Conservation (phyloP, 2,888 invertebrate species). For the Chamaedrilus cognettii region DNA sequence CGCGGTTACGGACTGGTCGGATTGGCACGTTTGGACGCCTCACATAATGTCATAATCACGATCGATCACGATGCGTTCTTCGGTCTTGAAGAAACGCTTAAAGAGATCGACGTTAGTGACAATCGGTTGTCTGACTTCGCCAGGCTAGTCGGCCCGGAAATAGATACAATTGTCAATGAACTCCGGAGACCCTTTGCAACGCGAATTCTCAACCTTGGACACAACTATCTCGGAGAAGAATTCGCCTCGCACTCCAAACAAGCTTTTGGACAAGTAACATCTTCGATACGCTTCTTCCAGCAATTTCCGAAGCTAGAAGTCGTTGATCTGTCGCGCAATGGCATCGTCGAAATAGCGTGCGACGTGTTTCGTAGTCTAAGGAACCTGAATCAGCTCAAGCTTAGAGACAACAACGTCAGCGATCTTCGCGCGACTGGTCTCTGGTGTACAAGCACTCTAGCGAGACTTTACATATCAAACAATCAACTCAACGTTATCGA, state of each 20-base stretch:
- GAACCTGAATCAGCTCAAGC: slow-evolving; percentile 31
- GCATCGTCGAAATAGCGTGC: slow-evolving; percentile 13
- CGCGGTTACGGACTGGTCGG: slow-evolving; percentile 14
- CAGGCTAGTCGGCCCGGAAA: background rate
- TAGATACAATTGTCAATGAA: no score
- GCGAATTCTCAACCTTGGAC: background rate
- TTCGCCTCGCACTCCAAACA: background rate
- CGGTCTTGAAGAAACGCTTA: slow-evolving; percentile 13
- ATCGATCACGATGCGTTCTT: slow-evolving; percentile 18
- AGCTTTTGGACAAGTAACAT: background rate
- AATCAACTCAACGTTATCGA: slow-evolving; percentile 32
- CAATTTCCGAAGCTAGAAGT: slow-evolving; percentile 21
- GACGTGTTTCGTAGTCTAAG: slow-evolving; percentile 8
- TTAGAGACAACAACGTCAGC: slow-evolving; percentile 30
- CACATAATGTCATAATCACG: slow-evolving; percentile 21
- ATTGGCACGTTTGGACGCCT: slow-evolving; percentile 21
- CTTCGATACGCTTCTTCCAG: slow-evolving; percentile 5
- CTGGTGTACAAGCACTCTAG: slow-evolving; percentile 25
- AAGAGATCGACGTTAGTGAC: slow-evolving; percentile 28
- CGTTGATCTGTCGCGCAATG: slow-evolving; percentile 25
- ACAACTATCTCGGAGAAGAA: background rate
- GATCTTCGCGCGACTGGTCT: slow-evolving; percentile 24
- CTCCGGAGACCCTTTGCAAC: background rate
- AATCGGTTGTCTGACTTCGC: slow-evolving; percentile 20
- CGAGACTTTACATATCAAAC: slow-evolving; percentile 32